Percentiles rank a stretch among this genome's conserved stretches.
These are phyloP conservation scores for Argyresthia albistria DNA, from an alignment of 2,888 invertebrate genomes.

Conservation along the genomic window DNA sequence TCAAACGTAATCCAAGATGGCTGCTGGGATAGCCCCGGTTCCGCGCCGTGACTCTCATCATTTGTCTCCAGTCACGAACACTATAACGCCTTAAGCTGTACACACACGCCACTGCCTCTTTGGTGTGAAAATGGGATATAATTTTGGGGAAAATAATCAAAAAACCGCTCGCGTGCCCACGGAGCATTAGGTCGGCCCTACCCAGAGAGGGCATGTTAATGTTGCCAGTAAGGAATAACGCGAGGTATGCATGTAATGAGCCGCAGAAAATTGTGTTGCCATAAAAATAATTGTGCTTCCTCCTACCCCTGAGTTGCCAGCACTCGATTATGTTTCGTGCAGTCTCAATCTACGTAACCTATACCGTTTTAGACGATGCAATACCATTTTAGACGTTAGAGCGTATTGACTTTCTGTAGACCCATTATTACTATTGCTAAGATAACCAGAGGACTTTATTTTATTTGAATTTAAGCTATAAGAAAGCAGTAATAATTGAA, in stretches of 20 bases:
- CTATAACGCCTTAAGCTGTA: conserved; percentile 34
- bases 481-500: too few relatives aligned
- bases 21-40: conserved; percentile 18
- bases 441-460: too few relatives aligned
- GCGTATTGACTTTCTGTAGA: too few relatives aligned
- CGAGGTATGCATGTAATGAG: conserved; percentile 66
- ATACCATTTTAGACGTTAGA: too few relatives aligned
- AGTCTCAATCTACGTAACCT: not conserved
- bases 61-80: conserved; percentile 58
- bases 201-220: conserved; percentile 59
- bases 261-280: conserved; percentile 70
- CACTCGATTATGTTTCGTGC: conserved; percentile 33
- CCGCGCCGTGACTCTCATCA: conserved; percentile 23
- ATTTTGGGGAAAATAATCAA: conserved; percentile 67
- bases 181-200: conserved; percentile 62
- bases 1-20: conserved; percentile 21
- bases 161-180: conserved; percentile 66
- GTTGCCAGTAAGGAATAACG: conserved; percentile 52
- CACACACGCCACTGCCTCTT: conserved; percentile 35
- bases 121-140: conserved; percentile 70
- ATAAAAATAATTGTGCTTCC: conserved; percentile 68
- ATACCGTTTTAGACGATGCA: too few relatives aligned
- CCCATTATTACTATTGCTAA: too few relatives aligned
- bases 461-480: too few relatives aligned
- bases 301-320: conserved; percentile 37